Evolutionary conservation across 2,113 vertebrate species (phyloP).

Genomic region (Chinchilla lanigera): DNA sequence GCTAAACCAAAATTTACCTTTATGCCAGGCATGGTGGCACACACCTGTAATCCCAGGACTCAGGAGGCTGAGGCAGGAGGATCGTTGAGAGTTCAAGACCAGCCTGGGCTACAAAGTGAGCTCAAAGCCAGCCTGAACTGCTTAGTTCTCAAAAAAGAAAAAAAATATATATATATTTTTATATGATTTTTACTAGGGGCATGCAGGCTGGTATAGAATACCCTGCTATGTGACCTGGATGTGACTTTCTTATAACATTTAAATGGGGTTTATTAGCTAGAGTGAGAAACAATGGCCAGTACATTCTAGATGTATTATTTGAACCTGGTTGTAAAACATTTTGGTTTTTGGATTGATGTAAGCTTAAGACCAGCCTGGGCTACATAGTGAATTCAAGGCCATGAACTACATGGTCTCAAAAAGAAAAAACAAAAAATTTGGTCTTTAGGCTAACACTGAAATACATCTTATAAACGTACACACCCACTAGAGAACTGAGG

Average conservation of each 20-base stretch:
- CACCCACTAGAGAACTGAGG: background rate
- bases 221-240: background rate
- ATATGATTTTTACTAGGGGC: background rate
- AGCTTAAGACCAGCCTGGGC: too few relatives aligned
- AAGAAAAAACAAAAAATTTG: background rate
- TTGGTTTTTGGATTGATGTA: background rate
- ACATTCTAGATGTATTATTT: background rate
- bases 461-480: background rate
- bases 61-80: too few relatives aligned
- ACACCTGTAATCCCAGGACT: too few relatives aligned
- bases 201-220: background rate
- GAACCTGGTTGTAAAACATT: background rate
- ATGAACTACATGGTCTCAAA: too few relatives aligned
- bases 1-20: background rate
- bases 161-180: too few relatives aligned
- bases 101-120: too few relatives aligned
- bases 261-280: background rate
- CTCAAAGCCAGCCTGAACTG: too few relatives aligned
- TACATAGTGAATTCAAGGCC: too few relatives aligned
- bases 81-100: too few relatives aligned
- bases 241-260: background rate
- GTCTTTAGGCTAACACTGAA: constrained; percentile 9
- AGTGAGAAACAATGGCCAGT: background rate
- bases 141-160: too few relatives aligned
- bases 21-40: too few relatives aligned